Evolutionary conservation across 1,140 invertebrate genomes (phyloP), one percentile per base, ranked within the genome.

Genomic region (Diachasmimorpha longicaudata): DNA sequence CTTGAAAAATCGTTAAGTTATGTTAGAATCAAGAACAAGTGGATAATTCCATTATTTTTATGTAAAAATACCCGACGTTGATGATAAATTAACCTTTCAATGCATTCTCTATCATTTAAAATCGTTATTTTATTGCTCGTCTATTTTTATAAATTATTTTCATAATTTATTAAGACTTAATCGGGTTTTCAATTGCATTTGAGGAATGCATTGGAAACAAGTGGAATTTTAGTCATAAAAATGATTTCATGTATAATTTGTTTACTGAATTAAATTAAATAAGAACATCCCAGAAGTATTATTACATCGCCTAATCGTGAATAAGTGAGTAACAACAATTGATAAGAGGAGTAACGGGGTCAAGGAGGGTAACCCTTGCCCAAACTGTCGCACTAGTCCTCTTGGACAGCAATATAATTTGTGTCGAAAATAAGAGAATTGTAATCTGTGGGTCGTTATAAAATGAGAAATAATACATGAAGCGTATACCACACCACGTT

Each of bases 341-440:
- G 58, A 81, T 79, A 79, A 79, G 14, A 66, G n/a, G 16, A 39
- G 36, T 39, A 39, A 69, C 55, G 5, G 36, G 81, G 74, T 83
- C 81, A 81, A 71, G 79, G 76, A 75, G 66, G 13, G 58, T 71
- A 76, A 81, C 77, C 79, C 74, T 76, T 71, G 55, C 55, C 77
- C 58, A 76, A 79, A 79, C 48, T 48, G 4, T 21, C 19, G 9
- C 25, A 19, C 1, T 68, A 52, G 16, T 23, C n/a, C 16, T 68
- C 21, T 39, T 6, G 31, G 31, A n/a, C 31, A 31, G 2, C n/a
- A 68, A 4, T 68, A 6, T 66, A 19, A n/a, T 16, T 68, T 36
- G n/a, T 68, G 66, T 68, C 36, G 36, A 36, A 37, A 68, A 68
- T 16, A 68, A 5, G 4, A 37, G 36, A 19, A 25, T 63, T 31